These are phyloP conservation scores for Molorchus minor DNA, from an alignment of 2,888 invertebrate species.

Conservation along the genomic window DNA sequence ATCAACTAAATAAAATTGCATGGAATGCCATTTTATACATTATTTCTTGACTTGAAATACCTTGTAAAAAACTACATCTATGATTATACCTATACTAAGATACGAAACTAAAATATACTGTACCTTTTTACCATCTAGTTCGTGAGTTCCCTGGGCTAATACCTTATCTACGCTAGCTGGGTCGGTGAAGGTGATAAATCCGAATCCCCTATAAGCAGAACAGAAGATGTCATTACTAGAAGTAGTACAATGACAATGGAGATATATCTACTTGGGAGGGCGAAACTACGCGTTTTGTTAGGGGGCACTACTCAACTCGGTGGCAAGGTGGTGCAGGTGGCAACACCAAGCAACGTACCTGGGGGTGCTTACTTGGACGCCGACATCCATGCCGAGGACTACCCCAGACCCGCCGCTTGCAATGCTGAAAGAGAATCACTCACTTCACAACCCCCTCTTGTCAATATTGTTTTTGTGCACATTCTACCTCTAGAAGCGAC, in stretches of 20 bases:
- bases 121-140: slow-evolving; percentile 99
- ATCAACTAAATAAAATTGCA: too few relatives aligned
- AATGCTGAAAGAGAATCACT: slow-evolving; percentile 66
- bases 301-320: slow-evolving; percentile 26
- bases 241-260: slow-evolving; percentile 27
- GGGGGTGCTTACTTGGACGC: slow-evolving; percentile 65
- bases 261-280: slow-evolving; percentile 33
- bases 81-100: too few relatives aligned
- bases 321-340: slow-evolving; percentile 30
- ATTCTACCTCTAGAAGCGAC: slow-evolving; percentile 57
- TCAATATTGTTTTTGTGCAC: slow-evolving; percentile 60
- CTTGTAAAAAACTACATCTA: too few relatives aligned
- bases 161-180: slow-evolving; percentile 99
- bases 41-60: too few relatives aligned
- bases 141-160: slow-evolving; percentile 97
- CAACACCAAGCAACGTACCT: slow-evolving; percentile 63
- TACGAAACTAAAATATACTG: slow-evolving; percentile 57
- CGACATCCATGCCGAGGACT: slow-evolving; percentile 64
- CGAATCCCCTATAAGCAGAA: slow-evolving; percentile 89
- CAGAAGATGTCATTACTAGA: slow-evolving; percentile 58
- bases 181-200: slow-evolving; percentile 99
- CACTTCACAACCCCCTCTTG: slow-evolving; percentile 62
- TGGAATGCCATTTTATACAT: too few relatives aligned
- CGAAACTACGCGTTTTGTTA: slow-evolving; percentile 28
- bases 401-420: slow-evolving; percentile 61